Evolutionary conservation across 2,113 vertebrate species (phyloP).

Genomic region (Sylvilagus bachmani): DNA sequence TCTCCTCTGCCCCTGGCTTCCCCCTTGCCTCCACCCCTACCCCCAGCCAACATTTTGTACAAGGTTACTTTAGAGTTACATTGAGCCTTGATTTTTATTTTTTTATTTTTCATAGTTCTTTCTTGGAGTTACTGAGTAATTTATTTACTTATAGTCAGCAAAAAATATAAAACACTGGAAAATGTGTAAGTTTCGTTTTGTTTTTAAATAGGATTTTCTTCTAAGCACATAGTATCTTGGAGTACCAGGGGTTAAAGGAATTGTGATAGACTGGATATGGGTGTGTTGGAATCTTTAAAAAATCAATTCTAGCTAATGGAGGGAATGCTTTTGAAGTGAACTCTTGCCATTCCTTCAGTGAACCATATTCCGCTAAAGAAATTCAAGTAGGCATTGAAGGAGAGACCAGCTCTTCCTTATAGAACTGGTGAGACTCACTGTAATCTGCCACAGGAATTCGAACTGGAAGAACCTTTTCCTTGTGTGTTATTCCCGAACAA

Average conservation of each 20-base stretch:
- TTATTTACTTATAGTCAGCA: background rate
- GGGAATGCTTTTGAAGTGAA: slow-evolving; percentile 84
- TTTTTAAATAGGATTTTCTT: slow-evolving; percentile 15
- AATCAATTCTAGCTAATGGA: slow-evolving; percentile 86
- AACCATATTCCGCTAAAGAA: slow-evolving; percentile 78
- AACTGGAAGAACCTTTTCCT: slow-evolving; percentile 59
- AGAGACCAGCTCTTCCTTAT: slow-evolving; percentile 59
- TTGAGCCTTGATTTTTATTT: background rate
- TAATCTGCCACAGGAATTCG: slow-evolving; percentile 11
- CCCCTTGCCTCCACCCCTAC: too few species aligned
- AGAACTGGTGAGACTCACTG: slow-evolving; percentile 64
- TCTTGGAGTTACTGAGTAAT: background rate
- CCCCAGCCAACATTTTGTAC: background rate
- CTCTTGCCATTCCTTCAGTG: slow-evolving; percentile 79
- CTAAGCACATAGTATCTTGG: background rate
- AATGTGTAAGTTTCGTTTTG: background rate
- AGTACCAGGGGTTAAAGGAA: slow-evolving; percentile 80
- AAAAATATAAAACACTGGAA: background rate
- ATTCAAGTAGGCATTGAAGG: slow-evolving; percentile 75
- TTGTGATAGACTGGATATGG: slow-evolving; percentile 70
- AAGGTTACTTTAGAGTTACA: background rate
- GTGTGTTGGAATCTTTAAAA: slow-evolving; percentile 82
- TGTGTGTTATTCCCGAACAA: slow-evolving; percentile 23
- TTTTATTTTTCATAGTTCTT: background rate
- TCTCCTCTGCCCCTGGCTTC: too few species aligned